Conservation (phyloP, 2,888 invertebrate species). For the Thecophora atra region DNA sequence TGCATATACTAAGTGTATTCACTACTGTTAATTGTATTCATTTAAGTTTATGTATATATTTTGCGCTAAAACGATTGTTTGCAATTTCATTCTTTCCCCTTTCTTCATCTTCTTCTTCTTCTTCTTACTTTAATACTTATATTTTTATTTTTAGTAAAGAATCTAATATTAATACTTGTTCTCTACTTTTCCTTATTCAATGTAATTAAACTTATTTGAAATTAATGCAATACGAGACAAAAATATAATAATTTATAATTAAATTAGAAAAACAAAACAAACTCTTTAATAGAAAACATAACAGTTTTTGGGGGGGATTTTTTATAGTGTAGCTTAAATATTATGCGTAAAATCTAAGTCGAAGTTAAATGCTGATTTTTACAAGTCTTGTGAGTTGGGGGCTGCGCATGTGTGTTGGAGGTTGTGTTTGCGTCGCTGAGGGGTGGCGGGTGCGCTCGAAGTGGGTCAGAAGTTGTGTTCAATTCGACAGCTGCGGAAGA, state of each 20-base stretch:
- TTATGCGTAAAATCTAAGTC: conserved; percentile 41
- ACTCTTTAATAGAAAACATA: conserved; percentile 20
- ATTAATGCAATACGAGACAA: conserved; percentile 24
- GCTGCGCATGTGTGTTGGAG: background rate
- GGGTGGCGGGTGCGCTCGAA: too few relatives aligned
- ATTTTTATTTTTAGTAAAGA: conserved; percentile 40
- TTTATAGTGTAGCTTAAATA: conserved; percentile 53
- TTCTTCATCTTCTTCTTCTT: conserved; percentile 21
- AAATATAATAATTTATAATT: too few relatives aligned
- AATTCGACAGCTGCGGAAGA: too few relatives aligned
- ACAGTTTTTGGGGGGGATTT: conserved; percentile 41
- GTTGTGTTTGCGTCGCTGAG: background rate
- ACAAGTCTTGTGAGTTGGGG: conserved; percentile 63
- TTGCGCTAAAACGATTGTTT: conserved; percentile 52
- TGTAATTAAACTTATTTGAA: conserved; percentile 39
- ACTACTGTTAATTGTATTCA: conserved; percentile 31
- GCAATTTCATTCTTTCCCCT: conserved; percentile 46
- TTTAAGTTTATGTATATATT: conserved; percentile 41
- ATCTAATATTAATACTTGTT: conserved; percentile 38
- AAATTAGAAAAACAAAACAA: conserved; percentile 4
- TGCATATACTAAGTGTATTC: conserved; percentile 30
- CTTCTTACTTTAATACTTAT: conserved; percentile 28
- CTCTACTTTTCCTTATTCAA: conserved; percentile 43
- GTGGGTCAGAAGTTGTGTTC: background rate
- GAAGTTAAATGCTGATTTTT: conserved; percentile 57